Evolutionary conservation across 2,888 invertebrate species (phyloP).

Genomic region (Callimorpha dominula): DNA sequence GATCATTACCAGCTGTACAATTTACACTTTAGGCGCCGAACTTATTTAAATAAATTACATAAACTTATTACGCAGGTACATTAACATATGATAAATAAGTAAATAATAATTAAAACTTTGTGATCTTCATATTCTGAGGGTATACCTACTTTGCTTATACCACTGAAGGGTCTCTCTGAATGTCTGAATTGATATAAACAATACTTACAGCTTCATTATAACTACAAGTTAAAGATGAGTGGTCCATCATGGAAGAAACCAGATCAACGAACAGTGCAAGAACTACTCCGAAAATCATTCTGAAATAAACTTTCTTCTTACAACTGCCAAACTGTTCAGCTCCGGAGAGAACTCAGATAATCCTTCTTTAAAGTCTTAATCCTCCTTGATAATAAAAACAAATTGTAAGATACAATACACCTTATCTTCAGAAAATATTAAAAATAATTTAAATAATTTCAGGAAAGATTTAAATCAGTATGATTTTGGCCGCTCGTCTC

Average conservation of each 20-base stretch:
- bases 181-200: neutral
- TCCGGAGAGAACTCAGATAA: neutral
- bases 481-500: neutral
- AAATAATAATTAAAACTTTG: neutral
- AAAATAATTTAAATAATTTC: neutral
- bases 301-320: neutral
- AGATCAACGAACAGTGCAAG: neutral
- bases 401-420: neutral
- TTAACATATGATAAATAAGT: too few species aligned
- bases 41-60: too few species aligned
- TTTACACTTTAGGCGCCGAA: too few species aligned
- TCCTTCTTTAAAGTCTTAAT: neutral
- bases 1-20: too few species aligned
- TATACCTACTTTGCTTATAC: neutral
- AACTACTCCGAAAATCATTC: neutral
- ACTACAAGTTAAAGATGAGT: neutral
- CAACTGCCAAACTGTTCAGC: neutral
- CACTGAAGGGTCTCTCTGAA: neutral
- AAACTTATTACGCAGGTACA: too few species aligned
- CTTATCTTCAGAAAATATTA: neutral
- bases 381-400: neutral
- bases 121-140: too few species aligned
- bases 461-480: neutral
- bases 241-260: neutral
- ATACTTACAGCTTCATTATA: conserved; percentile 7